Evolutionary conservation across 64 coral and sea anemone genomes (phyloP).

Genomic region (Montipora capricornis): DNA sequence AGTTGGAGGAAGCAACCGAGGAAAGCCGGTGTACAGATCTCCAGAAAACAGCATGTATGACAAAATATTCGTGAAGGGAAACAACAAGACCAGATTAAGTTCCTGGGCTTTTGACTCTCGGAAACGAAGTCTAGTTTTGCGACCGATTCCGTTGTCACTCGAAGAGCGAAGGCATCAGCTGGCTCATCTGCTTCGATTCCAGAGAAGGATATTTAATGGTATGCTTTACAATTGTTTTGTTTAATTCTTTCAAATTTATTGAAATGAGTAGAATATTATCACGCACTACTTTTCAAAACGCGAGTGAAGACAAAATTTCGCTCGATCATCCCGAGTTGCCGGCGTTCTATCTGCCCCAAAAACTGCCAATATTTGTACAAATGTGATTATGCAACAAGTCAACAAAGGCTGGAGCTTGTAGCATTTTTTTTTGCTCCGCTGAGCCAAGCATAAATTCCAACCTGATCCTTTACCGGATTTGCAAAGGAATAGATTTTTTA

Average conservation of each 20-base stretch:
- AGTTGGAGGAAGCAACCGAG: background rate
- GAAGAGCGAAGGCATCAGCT: background rate
- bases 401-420: too few relatives aligned
- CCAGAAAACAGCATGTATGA: background rate
- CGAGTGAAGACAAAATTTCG: too few relatives aligned
- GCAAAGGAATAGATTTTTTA: too few relatives aligned
- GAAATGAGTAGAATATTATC: background rate
- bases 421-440: too few relatives aligned
- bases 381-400: too few relatives aligned
- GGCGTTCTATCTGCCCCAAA: too few relatives aligned
- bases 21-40: background rate
- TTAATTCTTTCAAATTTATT: background rate
- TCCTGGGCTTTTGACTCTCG: background rate
- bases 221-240: background rate
- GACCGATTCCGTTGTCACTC: background rate
- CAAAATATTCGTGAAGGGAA: background rate
- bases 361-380: too few relatives aligned
- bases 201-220: background rate
- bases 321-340: too few relatives aligned
- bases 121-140: slow-evolving; percentile 15
- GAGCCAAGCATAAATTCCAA: too few relatives aligned
- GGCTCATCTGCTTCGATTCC: background rate
- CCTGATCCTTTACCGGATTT: too few relatives aligned
- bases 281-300: too few relatives aligned
- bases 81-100: background rate